These are phyloP conservation scores for Gorsachius magnificus DNA, from an alignment of 2,797 vertebrate genomes.

Conservation along the genomic window DNA sequence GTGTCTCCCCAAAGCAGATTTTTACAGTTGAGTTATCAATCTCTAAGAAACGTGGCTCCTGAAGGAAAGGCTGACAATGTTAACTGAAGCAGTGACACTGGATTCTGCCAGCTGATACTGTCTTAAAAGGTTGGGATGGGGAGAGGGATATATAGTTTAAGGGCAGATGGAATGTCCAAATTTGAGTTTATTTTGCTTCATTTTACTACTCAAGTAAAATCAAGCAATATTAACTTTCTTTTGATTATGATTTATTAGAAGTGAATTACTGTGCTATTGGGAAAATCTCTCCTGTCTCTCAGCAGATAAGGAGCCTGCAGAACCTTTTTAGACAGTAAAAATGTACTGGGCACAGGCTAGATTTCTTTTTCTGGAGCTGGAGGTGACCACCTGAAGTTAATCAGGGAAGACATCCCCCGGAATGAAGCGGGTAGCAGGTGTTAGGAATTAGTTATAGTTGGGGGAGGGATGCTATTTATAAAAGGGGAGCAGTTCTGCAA, in stretches of 20 bases:
- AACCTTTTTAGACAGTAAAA: conserved; percentile 12
- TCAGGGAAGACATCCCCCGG: conserved; percentile 37
- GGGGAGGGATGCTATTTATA: conserved; percentile 51
- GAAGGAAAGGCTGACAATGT: neutral
- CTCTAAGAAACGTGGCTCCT: neutral
- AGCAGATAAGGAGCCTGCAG: neutral
- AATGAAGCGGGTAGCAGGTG: conserved; percentile 63
- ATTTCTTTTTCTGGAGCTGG: conserved; percentile 21
- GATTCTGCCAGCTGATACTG: conserved; percentile 31
- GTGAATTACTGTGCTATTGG: conserved; percentile 23
- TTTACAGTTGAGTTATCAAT: conserved; percentile 47
- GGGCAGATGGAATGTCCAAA: neutral
- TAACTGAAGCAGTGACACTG: conserved; percentile 26
- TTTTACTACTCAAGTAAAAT: conserved; percentile 22
- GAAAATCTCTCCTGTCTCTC: neutral
- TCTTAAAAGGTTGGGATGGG: neutral
- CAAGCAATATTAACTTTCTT: neutral
- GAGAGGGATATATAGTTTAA: neutral
- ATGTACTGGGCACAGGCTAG: neutral
- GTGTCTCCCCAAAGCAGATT: conserved; percentile 35
- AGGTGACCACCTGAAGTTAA: conserved; percentile 71
- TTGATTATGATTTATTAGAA: conserved; percentile 36
- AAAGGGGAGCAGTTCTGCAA: neutral
- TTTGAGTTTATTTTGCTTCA: conserved; percentile 8
- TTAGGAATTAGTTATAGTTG: conserved; percentile 17